Base-by-base conservation (phyloP, 2,113 vertebrate species). In the cat (Felis catus) region DNA sequence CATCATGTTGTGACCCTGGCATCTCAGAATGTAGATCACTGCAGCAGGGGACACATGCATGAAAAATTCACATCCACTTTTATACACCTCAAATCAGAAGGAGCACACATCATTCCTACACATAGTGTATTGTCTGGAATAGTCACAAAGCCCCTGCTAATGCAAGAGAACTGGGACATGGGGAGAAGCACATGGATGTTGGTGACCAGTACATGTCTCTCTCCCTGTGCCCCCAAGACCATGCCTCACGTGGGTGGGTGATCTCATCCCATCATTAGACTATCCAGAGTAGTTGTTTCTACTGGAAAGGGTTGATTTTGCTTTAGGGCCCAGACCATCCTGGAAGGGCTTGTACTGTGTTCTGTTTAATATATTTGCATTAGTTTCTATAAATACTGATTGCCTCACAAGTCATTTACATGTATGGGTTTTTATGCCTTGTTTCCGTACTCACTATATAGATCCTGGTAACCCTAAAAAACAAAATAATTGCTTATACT, bases 381-480 rank as follows among this genome's bases (percentile, higher is more conserved):
- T 97, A 10, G 4, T 74, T 65, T 93, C 51, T 70, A 29, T 63
- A 86, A 78, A 51, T 45, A n/a, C 1, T 3, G 7, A 45, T 53
- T 91, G 66, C 5, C 14, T 53, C n/a, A 78, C 27, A 68, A 33
- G 73, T 27, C 41, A 65, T 31, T 79, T 97, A 23, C 10, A 89
- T 29, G 39, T 82, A n/a, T 61, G 33, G 27, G 45, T 81, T 87
- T 96, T 16, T 76, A 58, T 70, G 18, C 6, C 88, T 95, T 79
- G 5, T 65, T 93, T 97, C 79, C 84, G 1, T 25, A 39, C 3
- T 7, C 11, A 21, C 16, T 41, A 85, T 55, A 84, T 92, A 92
- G 66, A 94, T 7, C 5, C 15, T 27, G 7, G 15, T 12, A 29
- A 78, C 9, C 5, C 9, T 94, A 73, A 55, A 88, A 89, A 8